phyloP scores from a whole-genome alignment of 2,113 vertebrate genomes.

The Talpa occidentalis region DNA sequence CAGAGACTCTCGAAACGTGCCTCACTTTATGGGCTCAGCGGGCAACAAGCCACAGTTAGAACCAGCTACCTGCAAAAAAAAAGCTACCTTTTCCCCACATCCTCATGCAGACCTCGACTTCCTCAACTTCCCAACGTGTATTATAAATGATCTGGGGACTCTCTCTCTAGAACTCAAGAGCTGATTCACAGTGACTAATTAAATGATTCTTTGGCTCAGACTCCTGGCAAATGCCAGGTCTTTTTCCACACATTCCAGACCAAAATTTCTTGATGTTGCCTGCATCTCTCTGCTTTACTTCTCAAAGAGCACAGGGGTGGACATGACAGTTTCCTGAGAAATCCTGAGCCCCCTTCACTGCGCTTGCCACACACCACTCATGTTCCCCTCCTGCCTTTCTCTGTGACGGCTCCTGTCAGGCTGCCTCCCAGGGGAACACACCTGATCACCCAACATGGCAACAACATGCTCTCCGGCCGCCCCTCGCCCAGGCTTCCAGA shows the following conservation, averaged over 20 bases:
- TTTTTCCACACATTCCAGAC: background rate
- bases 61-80: no score
- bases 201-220: background rate
- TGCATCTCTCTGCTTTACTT: slow-evolving; percentile 9
- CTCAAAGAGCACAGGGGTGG: background rate
- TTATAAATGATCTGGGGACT: background rate
- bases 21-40: no score
- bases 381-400: slow-evolving; percentile 2
- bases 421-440: slow-evolving; percentile 39
- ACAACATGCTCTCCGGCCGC: background rate
- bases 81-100: no score
- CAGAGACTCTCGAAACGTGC: no score
- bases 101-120: no score
- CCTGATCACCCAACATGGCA: slow-evolving; percentile 28
- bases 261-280: background rate
- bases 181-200: background rate
- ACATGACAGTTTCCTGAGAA: background rate
- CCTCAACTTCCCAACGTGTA: no score
- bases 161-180: background rate
- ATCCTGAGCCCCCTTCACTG: background rate
- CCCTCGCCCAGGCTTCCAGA: slow-evolving; percentile 39
- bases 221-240: background rate
- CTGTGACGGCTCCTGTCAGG: background rate
- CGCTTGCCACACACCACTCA: background rate
- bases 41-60: no score